Base-by-base conservation (phyloP, 37 sponge, comb jelly and placozoan species). In the Bolinopsis microptera region DNA sequence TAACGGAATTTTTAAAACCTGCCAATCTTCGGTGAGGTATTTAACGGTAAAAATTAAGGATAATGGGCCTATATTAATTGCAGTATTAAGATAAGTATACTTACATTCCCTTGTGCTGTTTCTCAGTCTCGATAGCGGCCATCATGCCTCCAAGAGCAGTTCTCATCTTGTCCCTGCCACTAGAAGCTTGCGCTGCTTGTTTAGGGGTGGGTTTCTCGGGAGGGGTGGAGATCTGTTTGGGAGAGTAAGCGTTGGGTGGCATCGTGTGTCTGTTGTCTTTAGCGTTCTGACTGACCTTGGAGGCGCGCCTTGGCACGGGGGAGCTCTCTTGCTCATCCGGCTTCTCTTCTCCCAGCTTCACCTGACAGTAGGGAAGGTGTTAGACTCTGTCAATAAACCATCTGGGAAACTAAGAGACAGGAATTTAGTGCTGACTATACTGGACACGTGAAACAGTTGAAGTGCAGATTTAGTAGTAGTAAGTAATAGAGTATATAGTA, bases 91-190 rank as follows among this genome's bases (percentile, higher is more conserved):
- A n/a, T n/a, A n/a, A n/a, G n/a, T n/a, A n/a, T 86, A 86, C 90
- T 86, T 40, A 86, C 90, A 86, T 39, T 38, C 90, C 90, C 61
- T 41, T 39, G 61, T 86, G 90, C 30, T 39, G n/a, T 40, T 41
- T 39, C 35, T 86, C 90, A 40, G 90, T 86, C 36, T 86, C 90
- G 27, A 86, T 86, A 16, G 90, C 90, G 1, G 90, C 90, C 30
- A 24, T 86, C 90, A 86, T 86, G 1, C 90, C 90, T 0, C 90
- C 31, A 13, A 86, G 24, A 0, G 90, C 90, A n/a, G 90, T 39
- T 26, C 30, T 86, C 90, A 86, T 13, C 61, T 86, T 86, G 61
- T 35, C 25, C 25, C n/a, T 86, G 30, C 90, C 90, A 3, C 90
- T 38, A 2, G 41, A 24, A 38, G 90, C 61, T 1, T 27, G 80